A percentile compares a stretch with the other conserved stretches of the same genome.
These are phyloP conservation scores for Heptranchias perlo DNA, from an alignment of 2,113 vertebrate species.

Conservation along the genomic window DNA sequence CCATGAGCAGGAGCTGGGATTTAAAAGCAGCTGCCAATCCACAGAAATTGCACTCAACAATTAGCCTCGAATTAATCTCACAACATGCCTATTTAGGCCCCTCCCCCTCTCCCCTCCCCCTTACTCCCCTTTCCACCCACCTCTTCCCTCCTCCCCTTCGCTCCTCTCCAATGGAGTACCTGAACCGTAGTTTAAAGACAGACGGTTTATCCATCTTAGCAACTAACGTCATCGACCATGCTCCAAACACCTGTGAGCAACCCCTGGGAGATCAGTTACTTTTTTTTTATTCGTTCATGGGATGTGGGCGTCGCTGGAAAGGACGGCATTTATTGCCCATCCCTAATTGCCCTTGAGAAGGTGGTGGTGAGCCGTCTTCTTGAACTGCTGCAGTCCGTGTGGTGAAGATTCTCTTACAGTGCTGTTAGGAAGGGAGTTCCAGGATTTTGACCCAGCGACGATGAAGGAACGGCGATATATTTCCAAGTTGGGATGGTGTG, in stretches of 20 bases:
- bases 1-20: constrained; percentile 5
- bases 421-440: no score
- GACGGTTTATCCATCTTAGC: not conserved
- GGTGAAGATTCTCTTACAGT: no score
- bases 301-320: no score
- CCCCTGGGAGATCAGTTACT: not conserved
- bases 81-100: not conserved
- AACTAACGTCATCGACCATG: not conserved
- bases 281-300: no score
- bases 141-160: not conserved
- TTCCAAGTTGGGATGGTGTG: no score
- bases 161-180: not conserved
- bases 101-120: not conserved
- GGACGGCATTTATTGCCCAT: no score
- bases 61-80: constrained; percentile 33
- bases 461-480: no score
- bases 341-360: no score
- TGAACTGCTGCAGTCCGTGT: no score
- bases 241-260: not conserved
- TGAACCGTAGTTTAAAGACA: not conserved
- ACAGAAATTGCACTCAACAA: not conserved
- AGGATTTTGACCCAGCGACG: no score
- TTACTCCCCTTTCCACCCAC: no score
- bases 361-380: no score
- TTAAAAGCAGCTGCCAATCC: constrained; percentile 15